Evolutionary conservation across 2,888 invertebrate genomes (phyloP), one percentile per base, ranked within the genome.

Genomic region (Emmelina monodactyla): DNA sequence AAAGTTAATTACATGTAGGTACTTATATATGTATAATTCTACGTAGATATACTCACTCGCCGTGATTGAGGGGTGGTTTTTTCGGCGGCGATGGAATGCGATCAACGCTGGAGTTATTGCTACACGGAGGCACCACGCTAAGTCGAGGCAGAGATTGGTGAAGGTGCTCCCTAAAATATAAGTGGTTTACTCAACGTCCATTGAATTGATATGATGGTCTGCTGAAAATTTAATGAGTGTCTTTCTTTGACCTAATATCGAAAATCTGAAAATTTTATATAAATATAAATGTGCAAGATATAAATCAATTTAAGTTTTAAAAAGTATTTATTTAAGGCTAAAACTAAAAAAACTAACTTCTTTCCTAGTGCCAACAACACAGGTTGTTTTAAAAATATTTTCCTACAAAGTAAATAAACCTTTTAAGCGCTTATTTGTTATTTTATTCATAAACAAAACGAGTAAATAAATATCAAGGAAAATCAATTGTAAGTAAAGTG

Each of bases 71-170:
- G 2, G 51, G 54, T 30, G 45, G 48, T 30, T 53, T 47, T 14
- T 34, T 43, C 0, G 55, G 49, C 2, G 39, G 42, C 6, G 40
- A 30, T 4, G 63, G 45, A 6, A 70, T 43, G 5, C 59, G 50
- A n/a, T 73, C 73, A 2, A 47, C 49, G 42, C 78, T 79, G 31
- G 78, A 75, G 37, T 50, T 56, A 22, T 50, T 57, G 45, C 78
- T 79, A 30, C 62, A 55, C 0, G 78, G 79, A 19, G 63, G 41
- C 31, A 76, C 69, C 31, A 78, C 65, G 41, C 72, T 76, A n/a
- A 78, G 51, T 7, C 70, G 56, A 1, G 76, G 75, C 40, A 78
- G 45, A 1, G 61, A 67, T 43, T 76, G 62, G 0, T 62, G 66
- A 0, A 68, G 62, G 33, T 63, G 62, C 35, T 75, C 76, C 50